phyloP scores from a whole-genome alignment of 2,113 vertebrate genomes.

The Castor canadensis region DNA sequence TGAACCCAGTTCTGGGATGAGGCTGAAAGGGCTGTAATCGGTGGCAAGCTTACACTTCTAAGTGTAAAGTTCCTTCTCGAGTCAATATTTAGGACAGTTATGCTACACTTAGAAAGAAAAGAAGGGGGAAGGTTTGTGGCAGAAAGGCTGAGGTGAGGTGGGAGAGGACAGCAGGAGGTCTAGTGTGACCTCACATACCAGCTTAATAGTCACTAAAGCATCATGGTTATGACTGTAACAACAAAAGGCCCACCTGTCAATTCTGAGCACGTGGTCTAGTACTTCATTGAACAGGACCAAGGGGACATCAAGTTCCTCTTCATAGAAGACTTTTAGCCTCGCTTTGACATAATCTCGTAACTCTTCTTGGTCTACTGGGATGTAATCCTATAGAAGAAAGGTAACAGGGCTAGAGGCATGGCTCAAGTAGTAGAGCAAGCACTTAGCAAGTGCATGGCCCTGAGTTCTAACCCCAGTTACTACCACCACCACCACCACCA shows the following conservation, averaged over 20 bases:
- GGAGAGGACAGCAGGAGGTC: accelerated
- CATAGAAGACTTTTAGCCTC: constrained; percentile 98
- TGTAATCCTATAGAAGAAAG: constrained; percentile 91
- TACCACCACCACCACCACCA: no score
- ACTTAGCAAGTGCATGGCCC: no score
- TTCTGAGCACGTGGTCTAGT: constrained; percentile 96
- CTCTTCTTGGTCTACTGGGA: constrained; percentile 99
- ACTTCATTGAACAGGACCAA: constrained; percentile 99
- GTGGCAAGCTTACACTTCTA: accelerated
- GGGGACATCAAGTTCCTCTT: constrained; percentile 97
- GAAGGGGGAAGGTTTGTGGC: accelerated
- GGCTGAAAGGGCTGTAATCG: accelerated
- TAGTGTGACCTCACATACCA: accelerated
- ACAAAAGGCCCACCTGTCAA: constrained; percentile 90
- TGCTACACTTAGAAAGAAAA: neutral
- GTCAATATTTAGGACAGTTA: no score
- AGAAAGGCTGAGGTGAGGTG: neutral
- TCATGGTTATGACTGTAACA: accelerated
- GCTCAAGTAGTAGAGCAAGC: no score
- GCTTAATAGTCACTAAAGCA: accelerated
- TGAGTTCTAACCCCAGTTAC: no score
- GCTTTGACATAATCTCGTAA: constrained; percentile 98
- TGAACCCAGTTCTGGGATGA: neutral
- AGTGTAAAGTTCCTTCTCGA: neutral
- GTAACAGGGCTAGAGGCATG: no score